These are phyloP conservation scores for Patella vulgata DNA, from an alignment of 1,140 invertebrate species.

Conservation along the genomic window DNA sequence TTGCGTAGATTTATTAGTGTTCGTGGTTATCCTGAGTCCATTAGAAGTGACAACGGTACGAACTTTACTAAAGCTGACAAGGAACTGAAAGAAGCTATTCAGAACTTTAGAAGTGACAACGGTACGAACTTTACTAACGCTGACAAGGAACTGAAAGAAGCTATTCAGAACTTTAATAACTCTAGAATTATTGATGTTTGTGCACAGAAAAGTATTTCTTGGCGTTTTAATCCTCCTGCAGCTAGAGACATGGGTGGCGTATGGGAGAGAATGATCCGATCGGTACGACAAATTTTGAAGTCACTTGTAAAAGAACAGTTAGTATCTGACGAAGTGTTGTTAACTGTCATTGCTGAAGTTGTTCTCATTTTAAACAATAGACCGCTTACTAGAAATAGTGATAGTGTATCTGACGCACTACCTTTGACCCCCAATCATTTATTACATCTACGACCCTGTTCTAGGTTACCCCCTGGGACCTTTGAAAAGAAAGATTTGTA, in stretches of 20 bases:
- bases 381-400: slow-evolving; percentile 20
- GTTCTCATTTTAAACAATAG: slow-evolving; percentile 19
- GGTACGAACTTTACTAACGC: slow-evolving; percentile 17
- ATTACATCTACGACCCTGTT: slow-evolving; percentile 16
- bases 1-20: slow-evolving; percentile 31
- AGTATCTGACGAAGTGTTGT: too few species aligned
- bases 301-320: too few species aligned
- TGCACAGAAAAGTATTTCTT: slow-evolving; percentile 37
- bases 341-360: too few species aligned
- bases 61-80: too few species aligned
- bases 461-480: slow-evolving; percentile 26
- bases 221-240: slow-evolving; percentile 63
- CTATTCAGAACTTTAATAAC: too few species aligned
- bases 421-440: slow-evolving; percentile 41
- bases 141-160: too few species aligned
- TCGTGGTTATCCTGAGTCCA: too few species aligned
- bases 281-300: too few species aligned
- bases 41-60: too few species aligned
- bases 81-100: too few species aligned
- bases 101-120: slow-evolving; percentile 35
- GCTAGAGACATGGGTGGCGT: slow-evolving; percentile 60
- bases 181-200: too few species aligned
- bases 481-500: slow-evolving; percentile 31
- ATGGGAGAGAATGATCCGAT: slow-evolving; percentile 57
- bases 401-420: slow-evolving; percentile 12